phyloP scores from a whole-genome alignment of 2,113 vertebrate genomes.

The Leptobrachium ailaonicum region DNA sequence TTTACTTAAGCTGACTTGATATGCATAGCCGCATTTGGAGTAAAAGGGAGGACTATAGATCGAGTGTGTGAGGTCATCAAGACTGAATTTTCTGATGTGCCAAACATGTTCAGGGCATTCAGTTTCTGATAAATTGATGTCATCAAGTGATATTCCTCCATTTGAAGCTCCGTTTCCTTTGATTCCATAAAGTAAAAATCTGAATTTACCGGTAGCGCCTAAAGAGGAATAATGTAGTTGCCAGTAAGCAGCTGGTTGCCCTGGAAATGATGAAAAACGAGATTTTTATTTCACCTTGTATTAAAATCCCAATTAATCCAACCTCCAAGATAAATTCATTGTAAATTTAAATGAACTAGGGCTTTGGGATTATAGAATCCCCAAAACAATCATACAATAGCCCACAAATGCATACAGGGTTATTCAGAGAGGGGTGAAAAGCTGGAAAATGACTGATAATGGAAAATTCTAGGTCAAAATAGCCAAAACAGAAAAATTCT shows the following conservation, averaged over 20 bases:
- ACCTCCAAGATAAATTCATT: no score
- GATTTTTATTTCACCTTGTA: no score
- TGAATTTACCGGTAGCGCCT: constrained; percentile 73
- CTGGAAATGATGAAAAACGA: constrained; percentile 51
- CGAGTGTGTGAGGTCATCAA: constrained; percentile 11
- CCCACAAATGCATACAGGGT: neutral
- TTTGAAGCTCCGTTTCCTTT: constrained; percentile 55
- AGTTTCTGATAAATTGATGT: constrained; percentile 90
- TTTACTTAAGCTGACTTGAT: constrained; percentile 74
- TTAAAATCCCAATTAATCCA: no score
- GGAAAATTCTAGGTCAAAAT: no score
- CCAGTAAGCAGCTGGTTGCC: constrained; percentile 71
- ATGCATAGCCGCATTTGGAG: constrained; percentile 83
- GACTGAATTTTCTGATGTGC: constrained; percentile 79
- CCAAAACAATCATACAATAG: neutral
- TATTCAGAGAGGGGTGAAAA: no score
- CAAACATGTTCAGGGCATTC: constrained; percentile 84
- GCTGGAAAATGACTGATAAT: no score
- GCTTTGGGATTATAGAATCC: no score
- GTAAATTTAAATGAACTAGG: no score
- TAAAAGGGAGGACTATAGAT: constrained; percentile 82
- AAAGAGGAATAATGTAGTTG: constrained; percentile 80
- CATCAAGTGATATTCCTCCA: constrained; percentile 86
- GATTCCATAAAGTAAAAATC: constrained; percentile 77
- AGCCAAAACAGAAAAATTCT: no score